Evolutionary conservation across 1,140 invertebrate species (phyloP).

Genomic region (Luehdorfia chinensis): DNA sequence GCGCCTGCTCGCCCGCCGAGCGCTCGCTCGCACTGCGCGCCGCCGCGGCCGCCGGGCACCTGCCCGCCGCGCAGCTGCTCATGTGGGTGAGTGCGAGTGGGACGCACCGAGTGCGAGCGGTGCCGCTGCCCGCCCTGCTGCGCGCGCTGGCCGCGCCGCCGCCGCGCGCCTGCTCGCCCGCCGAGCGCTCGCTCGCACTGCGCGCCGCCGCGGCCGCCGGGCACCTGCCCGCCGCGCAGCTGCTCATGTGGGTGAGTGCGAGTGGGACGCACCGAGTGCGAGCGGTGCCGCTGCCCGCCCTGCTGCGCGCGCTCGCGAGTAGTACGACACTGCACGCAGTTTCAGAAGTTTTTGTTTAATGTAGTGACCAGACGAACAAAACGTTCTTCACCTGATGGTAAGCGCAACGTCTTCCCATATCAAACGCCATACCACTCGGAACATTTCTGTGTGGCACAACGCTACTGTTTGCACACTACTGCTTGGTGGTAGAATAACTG

Average conservation of each 20-base stretch:
- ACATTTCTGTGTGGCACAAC: too few species aligned
- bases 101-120: constrained; percentile 37
- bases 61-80: constrained; percentile 93
- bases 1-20: constrained; percentile 74
- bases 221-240: constrained; percentile 92
- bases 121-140: constrained; percentile 34
- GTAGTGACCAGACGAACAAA: too few species aligned
- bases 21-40: constrained; percentile 82
- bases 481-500: too few species aligned
- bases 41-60: constrained; percentile 92
- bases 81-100: constrained; percentile 93
- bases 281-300: constrained; percentile 30
- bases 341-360: too few species aligned
- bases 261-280: constrained; percentile 37
- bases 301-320: constrained; percentile 45
- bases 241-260: constrained; percentile 95
- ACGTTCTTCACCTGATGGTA: too few species aligned
- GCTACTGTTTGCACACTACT: too few species aligned
- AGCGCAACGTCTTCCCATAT: too few species aligned
- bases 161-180: constrained; percentile 68
- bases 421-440: too few species aligned
- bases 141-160: constrained; percentile 40
- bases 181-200: constrained; percentile 74
- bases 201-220: constrained; percentile 94
- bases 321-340: too few species aligned